A percentile compares a stretch with the other conserved stretches of the same genome.
phyloP scores from a whole-genome alignment of 2,113 vertebrate species.

The Rhadina sibilatrix region DNA sequence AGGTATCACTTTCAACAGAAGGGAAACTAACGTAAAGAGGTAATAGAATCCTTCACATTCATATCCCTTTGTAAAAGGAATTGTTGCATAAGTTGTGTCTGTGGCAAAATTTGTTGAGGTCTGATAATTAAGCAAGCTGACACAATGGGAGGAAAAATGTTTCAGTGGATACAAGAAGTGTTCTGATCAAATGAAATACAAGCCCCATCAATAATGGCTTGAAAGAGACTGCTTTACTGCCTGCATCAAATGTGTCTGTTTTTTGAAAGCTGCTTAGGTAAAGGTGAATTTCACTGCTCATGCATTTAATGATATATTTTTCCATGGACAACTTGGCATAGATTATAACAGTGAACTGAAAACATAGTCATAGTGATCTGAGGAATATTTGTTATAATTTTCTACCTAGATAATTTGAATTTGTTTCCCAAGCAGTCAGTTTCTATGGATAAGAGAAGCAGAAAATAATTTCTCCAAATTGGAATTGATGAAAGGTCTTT shows the following conservation, averaged over 20 bases:
- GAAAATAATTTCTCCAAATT: conserved; percentile 3
- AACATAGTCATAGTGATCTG: not conserved
- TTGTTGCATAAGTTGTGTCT: not conserved
- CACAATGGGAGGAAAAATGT: not conserved
- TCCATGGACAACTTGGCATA: not conserved
- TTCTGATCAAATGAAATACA: not conserved
- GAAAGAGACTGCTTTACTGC: not conserved
- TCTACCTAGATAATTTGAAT: not conserved
- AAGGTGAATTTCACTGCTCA: not conserved
- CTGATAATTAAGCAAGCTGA: not conserved
- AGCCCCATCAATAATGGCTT: not conserved
- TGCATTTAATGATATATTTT: not conserved
- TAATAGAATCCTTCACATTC: not conserved
- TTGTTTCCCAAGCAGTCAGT: not conserved
- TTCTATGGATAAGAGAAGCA: not conserved
- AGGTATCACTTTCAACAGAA: conserved; percentile 38
- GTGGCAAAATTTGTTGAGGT: not conserved
- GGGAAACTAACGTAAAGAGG: not conserved
- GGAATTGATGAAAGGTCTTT: not conserved
- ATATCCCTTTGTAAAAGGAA: not conserved
- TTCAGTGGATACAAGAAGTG: not conserved
- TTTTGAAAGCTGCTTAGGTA: not conserved
- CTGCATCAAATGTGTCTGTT: not conserved
- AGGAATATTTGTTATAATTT: not conserved
- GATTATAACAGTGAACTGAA: not conserved